Base-by-base conservation (phyloP, 2,113 vertebrate genomes). In the Scolopax mira region DNA sequence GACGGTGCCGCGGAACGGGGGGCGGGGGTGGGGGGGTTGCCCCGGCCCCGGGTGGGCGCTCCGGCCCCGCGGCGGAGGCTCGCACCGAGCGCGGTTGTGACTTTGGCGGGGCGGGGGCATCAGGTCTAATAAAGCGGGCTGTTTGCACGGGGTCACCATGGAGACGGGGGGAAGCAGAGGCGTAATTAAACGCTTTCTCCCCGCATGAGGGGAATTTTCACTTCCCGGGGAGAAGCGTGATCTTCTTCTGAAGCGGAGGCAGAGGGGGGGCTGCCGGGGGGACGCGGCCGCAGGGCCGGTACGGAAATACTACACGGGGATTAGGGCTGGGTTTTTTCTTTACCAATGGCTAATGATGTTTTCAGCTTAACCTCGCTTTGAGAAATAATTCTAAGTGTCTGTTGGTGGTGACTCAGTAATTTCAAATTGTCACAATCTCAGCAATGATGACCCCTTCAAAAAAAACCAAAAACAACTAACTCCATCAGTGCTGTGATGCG, bases 81-180 rank as follows among this genome's bases (percentile, higher is more conserved):
- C 71, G 9, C 55, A 14, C 49, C 1, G 21, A 8, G 89, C 66
- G 39, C 1, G 7, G 12, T 16, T 8, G 11, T n/a, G 1, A 37
- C 87, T 80, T 28, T 0, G 8, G 7, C 10, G 62, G 62, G 94
- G 70, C 89, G 39, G 93, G 89, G 93, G 93, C 88, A 55, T 23
- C 58, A 89, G 87, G 92, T 84, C 94, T 97, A 82, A 93, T 96
- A 93, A 94, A 96, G 82, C 88, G 14, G 89, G 97, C 93, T 90
- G 92, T 88, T 96, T 85, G 95, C 90, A 52, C 22, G 91, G 85
- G 11, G 88, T 98, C 97, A 46, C 98, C 97, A 98, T 98, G 98
- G 98, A 97, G 96, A 98, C 97, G 6, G 18, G 90, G 91, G 96
- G 94, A 97, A 98, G 98, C 98, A 96, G 96, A 96, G 96, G 91